Evolutionary conservation across 2,888 invertebrate species (phyloP), one percentile per base, ranked within the genome.

Genomic region (Pseudoips prasinana): DNA sequence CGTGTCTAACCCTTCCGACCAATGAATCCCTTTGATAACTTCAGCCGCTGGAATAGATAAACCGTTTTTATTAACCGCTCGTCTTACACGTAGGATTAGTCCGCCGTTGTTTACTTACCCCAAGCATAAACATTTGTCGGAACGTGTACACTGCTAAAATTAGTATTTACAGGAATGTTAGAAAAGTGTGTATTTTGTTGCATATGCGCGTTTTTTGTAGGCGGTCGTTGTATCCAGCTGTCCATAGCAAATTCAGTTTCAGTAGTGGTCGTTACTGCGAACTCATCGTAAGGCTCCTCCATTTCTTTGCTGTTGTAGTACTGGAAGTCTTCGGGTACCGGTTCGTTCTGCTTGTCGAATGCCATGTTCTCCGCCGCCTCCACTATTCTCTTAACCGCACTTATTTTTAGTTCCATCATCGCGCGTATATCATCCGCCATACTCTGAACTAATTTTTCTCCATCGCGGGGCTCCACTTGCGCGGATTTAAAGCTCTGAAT

Each of bases 91-190:
- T 30, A 42, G 33, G 19, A 46, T 45, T 19, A 34, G 20, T 24
- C 30, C 10, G 25, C 25, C 17, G 28, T 36, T 24, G 33, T 26
- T 47, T 43, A 62, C 82, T 73, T 85, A 94, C 94, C 94, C 91
- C 95, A 91, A 67, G 97, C 96, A 78, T 95, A 98, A 38, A 98
- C 97, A 80, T 98, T 98, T 43, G 97, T 97, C 18, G 98, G 98
- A 27, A 98, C 96, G 75, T 98, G 98, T 23, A 98, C 96, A 45
- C 97, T 95, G 67, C 96, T 96, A 70, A 93, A 90, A 69, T 92
- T 94, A 22, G 92, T 91, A 73, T 96, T 96, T 14, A 94, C 93
- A 14, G 92, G 91, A 44, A 93, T 92, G 65, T 94, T 92, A 49
- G 94, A 94, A 77, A 96, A 97, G 66, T 96, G 94, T 19, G 91